phyloP scores from a whole-genome alignment of 2,113 vertebrate species.

The Hylia prasina region DNA sequence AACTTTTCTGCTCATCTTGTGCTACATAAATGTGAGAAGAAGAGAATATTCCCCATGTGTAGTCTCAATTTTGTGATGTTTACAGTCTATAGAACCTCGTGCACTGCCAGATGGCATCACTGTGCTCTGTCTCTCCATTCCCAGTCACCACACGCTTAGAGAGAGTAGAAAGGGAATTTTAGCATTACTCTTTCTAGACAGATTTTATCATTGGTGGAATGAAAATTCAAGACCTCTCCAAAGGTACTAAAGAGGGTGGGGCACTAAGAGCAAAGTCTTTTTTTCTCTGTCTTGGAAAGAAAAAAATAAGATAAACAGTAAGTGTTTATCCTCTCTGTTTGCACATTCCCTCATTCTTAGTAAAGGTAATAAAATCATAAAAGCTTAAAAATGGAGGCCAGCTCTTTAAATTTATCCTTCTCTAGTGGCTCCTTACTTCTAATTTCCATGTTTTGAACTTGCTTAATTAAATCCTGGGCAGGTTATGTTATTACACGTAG shows the following conservation, averaged over 20 bases:
- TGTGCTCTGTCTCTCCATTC: neutral
- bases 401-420: conserved; percentile 31
- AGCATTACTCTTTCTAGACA: neutral
- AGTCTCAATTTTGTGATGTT: neutral
- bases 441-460: conserved; percentile 23
- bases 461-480: conserved; percentile 46
- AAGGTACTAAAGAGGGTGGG: neutral
- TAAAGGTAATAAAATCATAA: neutral
- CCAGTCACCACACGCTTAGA: fast-evolving
- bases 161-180: neutral
- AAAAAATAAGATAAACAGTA: neutral
- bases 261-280: neutral
- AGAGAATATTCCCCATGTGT: neutral
- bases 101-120: neutral
- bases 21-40: neutral
- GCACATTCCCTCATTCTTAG: neutral
- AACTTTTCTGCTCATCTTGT: neutral
- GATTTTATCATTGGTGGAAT: neutral
- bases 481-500: neutral
- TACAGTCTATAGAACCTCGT: neutral
- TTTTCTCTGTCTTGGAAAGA: neutral
- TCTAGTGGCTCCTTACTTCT: conserved; percentile 29
- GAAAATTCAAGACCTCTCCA: neutral
- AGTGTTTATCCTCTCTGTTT: neutral
- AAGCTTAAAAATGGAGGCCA: conserved; percentile 5